Conservation (phyloP, 2,797 vertebrate genomes). For the Malacoraja senta region DNA sequence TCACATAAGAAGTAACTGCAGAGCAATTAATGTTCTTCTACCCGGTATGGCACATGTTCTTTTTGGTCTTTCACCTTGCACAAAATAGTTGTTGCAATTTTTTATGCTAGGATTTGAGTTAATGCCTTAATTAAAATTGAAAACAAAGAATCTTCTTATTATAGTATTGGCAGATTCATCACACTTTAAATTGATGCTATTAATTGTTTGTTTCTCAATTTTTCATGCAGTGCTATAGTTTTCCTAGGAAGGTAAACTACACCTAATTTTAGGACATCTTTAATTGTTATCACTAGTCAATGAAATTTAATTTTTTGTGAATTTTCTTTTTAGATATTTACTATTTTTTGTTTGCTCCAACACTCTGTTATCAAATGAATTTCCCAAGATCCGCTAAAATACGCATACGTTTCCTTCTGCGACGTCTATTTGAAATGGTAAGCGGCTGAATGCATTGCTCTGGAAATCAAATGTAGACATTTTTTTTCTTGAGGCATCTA, state of each 20-base stretch:
- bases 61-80: not conserved
- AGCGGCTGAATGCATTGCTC: conserved; percentile 39
- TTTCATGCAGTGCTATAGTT: not conserved
- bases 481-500: not conserved
- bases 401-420: conserved; percentile 46
- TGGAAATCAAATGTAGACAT: not conserved
- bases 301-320: conserved; percentile 39
- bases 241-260: not conserved
- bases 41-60: too few species aligned
- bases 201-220: not conserved
- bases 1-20: not conserved
- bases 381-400: conserved; percentile 46
- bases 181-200: not conserved
- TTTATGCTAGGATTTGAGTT: not conserved
- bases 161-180: not conserved
- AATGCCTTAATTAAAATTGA: not conserved
- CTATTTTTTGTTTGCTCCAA: conserved; percentile 50
- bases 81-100: not conserved
- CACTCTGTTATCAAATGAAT: conserved; percentile 48
- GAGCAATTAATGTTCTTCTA: not conserved
- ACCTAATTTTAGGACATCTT: not conserved
- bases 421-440: conserved; percentile 50
- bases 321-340: conserved; percentile 43
- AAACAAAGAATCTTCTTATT: not conserved
- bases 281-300: conserved; percentile 8